Conservation (phyloP, 2,113 vertebrate species). For the Gadus macrocephalus region DNA sequence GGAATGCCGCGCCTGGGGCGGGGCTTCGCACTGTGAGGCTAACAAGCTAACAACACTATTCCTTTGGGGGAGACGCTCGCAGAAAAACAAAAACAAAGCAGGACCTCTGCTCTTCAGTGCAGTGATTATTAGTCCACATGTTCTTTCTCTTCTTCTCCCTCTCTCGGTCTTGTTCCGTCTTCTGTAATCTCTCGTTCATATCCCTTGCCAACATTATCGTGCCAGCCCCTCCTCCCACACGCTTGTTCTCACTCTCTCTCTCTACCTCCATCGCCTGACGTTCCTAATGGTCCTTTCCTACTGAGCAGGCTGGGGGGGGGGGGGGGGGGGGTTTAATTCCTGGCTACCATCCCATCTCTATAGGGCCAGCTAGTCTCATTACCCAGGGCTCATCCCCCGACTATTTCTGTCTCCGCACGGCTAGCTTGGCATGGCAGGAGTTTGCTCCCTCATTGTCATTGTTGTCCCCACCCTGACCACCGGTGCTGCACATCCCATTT, state of each 20-base stretch:
- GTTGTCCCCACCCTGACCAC: neutral
- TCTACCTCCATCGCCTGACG: conserved; percentile 34
- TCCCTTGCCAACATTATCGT: too few relatives aligned
- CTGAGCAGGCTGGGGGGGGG: conserved; percentile 36
- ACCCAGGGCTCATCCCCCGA: conserved; percentile 36
- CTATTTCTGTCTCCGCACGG: conserved; percentile 30
- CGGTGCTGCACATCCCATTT: conserved; percentile 5
- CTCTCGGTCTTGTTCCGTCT: conserved; percentile 4
- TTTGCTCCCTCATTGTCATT: neutral
- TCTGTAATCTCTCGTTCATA: too few relatives aligned
- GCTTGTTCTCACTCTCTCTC: conserved; percentile 18
- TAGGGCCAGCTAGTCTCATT: conserved; percentile 50
- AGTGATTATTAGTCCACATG: too few relatives aligned
- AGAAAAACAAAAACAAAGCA: conserved; percentile 9
- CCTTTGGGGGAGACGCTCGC: conserved; percentile 1
- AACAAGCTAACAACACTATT: too few relatives aligned
- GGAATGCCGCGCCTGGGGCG: too few relatives aligned
- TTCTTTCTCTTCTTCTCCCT: neutral
- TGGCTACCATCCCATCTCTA: conserved; percentile 66
- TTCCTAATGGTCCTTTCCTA: conserved; percentile 37
- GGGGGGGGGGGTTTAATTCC: conserved; percentile 68
- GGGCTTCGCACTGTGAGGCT: too few relatives aligned
- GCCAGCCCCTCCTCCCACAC: neutral
- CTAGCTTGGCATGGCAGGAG: conserved; percentile 12
- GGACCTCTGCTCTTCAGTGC: conserved; percentile 20